Percentiles rank a stretch among this genome's conserved stretches.
phyloP scores from a whole-genome alignment of 2,113 vertebrate genomes.

The Nettapus auritus region DNA sequence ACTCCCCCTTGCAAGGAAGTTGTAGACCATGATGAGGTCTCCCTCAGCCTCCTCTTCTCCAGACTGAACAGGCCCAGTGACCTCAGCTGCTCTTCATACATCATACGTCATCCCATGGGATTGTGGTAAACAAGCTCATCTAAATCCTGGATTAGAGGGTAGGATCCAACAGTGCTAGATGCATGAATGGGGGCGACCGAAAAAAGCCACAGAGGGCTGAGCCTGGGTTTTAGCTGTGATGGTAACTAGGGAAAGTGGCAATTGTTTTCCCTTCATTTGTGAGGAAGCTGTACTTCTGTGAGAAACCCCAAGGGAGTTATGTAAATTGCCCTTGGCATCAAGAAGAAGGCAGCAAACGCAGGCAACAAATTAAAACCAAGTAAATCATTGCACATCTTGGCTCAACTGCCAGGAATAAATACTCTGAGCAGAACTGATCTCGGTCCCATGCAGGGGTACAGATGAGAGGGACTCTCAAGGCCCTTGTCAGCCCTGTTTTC shows the following conservation, averaged over 20 bases:
- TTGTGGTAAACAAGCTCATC: conserved; percentile 47
- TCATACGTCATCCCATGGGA: too few species aligned
- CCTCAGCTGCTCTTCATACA: too few species aligned
- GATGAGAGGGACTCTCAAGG: neutral
- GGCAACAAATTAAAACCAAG: neutral
- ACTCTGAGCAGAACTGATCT: neutral
- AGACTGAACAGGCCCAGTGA: too few species aligned
- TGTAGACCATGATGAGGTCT: too few species aligned
- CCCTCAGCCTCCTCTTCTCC: too few species aligned
- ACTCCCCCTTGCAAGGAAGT: too few species aligned
- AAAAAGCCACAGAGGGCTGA: neutral
- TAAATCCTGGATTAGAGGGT: conserved; percentile 50
- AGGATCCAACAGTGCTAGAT: neutral
- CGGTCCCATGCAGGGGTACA: neutral
- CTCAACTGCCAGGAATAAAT: neutral
- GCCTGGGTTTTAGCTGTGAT: neutral
- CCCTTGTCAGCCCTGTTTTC: neutral
- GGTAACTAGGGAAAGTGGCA: neutral
- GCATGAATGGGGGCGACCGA: neutral
- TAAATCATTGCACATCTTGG: neutral
- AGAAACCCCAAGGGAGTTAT: neutral
- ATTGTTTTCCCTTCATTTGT: neutral
- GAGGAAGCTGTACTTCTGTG: neutral
- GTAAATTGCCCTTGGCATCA: neutral
- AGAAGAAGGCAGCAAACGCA: neutral